These are phyloP conservation scores for Lasiurus borealis DNA, from an alignment of 2,113 vertebrate species.

Conservation along the genomic window DNA sequence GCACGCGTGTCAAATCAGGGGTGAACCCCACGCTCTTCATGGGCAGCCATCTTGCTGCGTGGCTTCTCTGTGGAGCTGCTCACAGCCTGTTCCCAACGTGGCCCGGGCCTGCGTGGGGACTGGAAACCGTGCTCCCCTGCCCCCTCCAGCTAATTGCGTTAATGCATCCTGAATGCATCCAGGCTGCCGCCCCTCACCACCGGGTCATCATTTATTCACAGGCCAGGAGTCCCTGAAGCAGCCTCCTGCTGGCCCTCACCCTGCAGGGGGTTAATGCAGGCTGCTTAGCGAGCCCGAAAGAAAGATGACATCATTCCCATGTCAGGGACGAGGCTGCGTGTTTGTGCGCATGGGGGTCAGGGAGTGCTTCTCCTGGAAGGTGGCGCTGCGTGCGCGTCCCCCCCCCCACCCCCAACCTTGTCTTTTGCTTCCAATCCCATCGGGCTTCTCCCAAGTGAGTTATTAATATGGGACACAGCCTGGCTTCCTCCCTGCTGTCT, in stretches of 20 bases:
- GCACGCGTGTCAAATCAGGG: neutral
- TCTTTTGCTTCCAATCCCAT: constrained; percentile 86
- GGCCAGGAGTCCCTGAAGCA: constrained; percentile 77
- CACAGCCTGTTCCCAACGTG: constrained; percentile 18
- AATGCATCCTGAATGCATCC: constrained; percentile 78
- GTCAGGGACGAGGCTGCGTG: constrained; percentile 63
- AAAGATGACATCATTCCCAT: constrained; percentile 86
- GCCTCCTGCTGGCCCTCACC: constrained; percentile 81
- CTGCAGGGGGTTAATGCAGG: constrained; percentile 83
- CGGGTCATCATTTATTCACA: constrained; percentile 85
- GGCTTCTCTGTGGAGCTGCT: neutral
- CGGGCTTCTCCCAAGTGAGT: constrained; percentile 87
- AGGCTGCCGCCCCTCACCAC: constrained; percentile 72
- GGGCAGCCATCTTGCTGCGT: constrained; percentile 62
- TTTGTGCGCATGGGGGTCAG: constrained; percentile 2
- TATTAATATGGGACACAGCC: constrained; percentile 88
- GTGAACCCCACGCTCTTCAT: neutral
- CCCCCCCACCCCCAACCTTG: constrained; percentile 59
- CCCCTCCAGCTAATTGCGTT: constrained; percentile 81
- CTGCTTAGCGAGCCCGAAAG: constrained; percentile 80
- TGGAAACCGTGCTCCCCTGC: constrained; percentile 17
- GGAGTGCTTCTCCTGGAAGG: constrained; percentile 68
- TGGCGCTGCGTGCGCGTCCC: neutral
- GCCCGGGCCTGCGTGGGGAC: constrained; percentile 64
- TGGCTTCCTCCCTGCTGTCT: constrained; percentile 87